Base-by-base conservation (phyloP, 2,113 vertebrate genomes). In the Australoheros scitulus region DNA sequence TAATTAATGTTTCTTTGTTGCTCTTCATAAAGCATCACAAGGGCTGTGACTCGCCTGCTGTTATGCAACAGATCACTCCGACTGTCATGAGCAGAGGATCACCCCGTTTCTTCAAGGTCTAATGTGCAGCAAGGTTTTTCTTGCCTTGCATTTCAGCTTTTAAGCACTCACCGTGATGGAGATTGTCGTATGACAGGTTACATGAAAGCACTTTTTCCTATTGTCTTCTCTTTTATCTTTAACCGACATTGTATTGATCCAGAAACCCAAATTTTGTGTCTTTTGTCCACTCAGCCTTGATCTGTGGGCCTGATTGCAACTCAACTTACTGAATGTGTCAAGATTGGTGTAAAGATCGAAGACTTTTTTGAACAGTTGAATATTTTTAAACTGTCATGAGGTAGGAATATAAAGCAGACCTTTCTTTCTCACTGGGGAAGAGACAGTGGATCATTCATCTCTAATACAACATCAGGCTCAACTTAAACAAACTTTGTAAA, bases 11-110 rank as follows among this genome's bases (percentile, higher is more conserved):
- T 70, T 50, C 10, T 50, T 70, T 52, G 10, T 70, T 70, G 0
- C 0, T 52, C 26, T 29, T 0, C 43, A 50, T 50, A 0, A 32
- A 17, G 50, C 38, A 13, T 59, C 29, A 29, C 29, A 5, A 29
- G 29, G 29, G 29, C 24, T 36, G 47, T 79, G 74, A 89, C 55
- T 76, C 59, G 80, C 24, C 26, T 7, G 60, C 32, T 26, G 68
- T 88, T 87, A 61, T 56, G 52, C 11, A 88, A 59, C 38, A 65
- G 24, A 1, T n/a, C 13, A 11, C 18, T 47, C 59, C 38, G 29
- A n/a, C 61, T 36, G 1, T 61, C 17, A 29, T 50, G 64, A 26
- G 13, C 6, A 43, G 47, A n/a, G 24, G 43, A 24, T 24, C 47
- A 13, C 63, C 13, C 41, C 56, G 38, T 52, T 2, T 70, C 34